These are phyloP conservation scores for Rhopalosiphum nymphaeae DNA, from an alignment of 2,888 invertebrate genomes.

Conservation along the genomic window DNA sequence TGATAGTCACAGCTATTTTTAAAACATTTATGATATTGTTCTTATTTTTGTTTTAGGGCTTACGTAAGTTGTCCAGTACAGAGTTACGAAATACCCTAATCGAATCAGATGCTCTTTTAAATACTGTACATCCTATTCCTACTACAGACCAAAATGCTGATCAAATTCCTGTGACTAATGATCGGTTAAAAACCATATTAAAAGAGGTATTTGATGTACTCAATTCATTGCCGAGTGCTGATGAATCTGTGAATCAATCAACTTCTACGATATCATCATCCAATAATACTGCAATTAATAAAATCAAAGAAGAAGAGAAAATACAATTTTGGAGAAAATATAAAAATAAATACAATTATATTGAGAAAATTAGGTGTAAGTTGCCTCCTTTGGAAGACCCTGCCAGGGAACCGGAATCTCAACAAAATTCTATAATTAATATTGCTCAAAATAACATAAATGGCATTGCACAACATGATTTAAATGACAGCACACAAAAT, in stretches of 20 bases:
- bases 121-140: neutral
- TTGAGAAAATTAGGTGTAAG: neutral
- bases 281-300: neutral
- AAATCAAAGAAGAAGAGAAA: neutral
- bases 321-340: neutral
- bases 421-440: neutral
- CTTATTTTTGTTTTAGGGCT: neutral
- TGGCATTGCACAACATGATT: neutral
- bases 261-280: too few species aligned
- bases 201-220: neutral
- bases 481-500: neutral
- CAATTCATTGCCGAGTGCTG: neutral
- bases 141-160: neutral
- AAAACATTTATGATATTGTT: neutral
- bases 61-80: too few species aligned
- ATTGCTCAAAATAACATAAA: neutral
- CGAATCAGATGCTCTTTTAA: neutral
- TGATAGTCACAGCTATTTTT: neutral
- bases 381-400: neutral
- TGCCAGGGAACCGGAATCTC: neutral
- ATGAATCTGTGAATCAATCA: neutral
- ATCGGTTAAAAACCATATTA: too few species aligned
- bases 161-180: neutral
- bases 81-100: neutral
- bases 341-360: constrained; percentile 33